Evolutionary conservation across 2,113 vertebrate species (phyloP).

Genomic region (Willisornis vidua): DNA sequence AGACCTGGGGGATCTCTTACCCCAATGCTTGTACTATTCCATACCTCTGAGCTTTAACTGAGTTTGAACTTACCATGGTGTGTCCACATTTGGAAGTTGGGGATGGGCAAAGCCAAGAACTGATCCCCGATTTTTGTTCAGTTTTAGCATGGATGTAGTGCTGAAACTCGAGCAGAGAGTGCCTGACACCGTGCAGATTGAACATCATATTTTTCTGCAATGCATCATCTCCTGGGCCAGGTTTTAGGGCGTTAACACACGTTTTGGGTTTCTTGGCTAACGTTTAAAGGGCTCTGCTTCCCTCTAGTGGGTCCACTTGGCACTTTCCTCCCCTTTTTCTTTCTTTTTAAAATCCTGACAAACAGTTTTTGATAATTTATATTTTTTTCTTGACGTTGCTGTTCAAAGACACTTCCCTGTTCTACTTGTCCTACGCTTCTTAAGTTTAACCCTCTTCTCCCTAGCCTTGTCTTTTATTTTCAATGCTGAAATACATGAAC

Average conservation of each 20-base stretch:
- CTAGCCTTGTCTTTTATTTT: background rate
- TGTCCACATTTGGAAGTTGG: accelerated
- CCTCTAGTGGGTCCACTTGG: constrained; percentile 54
- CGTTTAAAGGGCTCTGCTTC: constrained; percentile 51
- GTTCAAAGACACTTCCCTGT: background rate
- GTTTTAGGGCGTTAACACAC: accelerated
- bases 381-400: background rate
- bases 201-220: accelerated
- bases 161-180: accelerated
- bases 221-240: accelerated
- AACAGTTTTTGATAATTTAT: background rate
- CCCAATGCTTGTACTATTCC: accelerated
- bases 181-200: accelerated
- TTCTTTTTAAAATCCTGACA: background rate
- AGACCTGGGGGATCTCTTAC: background rate
- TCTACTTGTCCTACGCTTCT: background rate
- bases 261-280: background rate
- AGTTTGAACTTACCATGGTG: accelerated
- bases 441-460: background rate
- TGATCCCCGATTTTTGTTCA: accelerated
- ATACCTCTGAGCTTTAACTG: accelerated
- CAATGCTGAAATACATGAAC: background rate
- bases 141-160: background rate
- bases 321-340: background rate
- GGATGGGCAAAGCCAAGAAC: background rate